Base-by-base conservation (phyloP, 2,888 invertebrate species). In the Escarpia spicata region DNA sequence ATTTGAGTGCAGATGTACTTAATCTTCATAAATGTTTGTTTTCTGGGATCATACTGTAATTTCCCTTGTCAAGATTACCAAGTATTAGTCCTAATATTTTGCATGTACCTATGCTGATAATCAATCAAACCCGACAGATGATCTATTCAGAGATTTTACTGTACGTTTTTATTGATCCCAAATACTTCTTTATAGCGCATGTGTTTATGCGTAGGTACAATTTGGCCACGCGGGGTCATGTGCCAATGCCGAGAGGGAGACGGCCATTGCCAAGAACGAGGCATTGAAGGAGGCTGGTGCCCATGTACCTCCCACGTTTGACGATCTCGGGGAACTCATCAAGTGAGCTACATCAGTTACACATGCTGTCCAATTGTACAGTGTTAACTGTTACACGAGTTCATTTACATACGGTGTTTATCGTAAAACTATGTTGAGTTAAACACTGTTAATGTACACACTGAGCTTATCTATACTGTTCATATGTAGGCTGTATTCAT, bases 181-280 rank as follows among this genome's bases (percentile, higher is more conserved):
- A 3, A 15, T 75, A 75, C 4, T 75, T 75, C 19, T 26, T 75
- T 75, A 75, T 26, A n/a, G 1, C 37, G 37, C 37, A 37, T 37
- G 37, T 45, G 52, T 52, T 52, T 75, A 1, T 90, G 90, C 93
- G 9, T 93, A 98, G 96, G 99, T 99, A 15, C 99, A 99, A 97
- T 99, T 99, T 97, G 99, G 99, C 0, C 99, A 99, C 97, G 99
- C 99, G 94, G 99, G 99, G 9, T 99, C 99, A 2, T 99, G 99
- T 95, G 99, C 99, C 44, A 98, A 99, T 96, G 98, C 98, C 0
- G 98, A 98, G 92, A 96, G 98, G 19, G 99, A 99, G 97, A 99
- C 99, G 91, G 99, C 99, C 0, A 97, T 97, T 0, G 97, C 98
- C 0, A 99, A 99, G 97, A 99, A 99, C 96, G 97, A 97, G 1